Percentiles rank a stretch among this genome's conserved stretches.
These are phyloP conservation scores for Watsonalla cultraria DNA, from an alignment of 2,888 invertebrate species.

Conservation along the genomic window DNA sequence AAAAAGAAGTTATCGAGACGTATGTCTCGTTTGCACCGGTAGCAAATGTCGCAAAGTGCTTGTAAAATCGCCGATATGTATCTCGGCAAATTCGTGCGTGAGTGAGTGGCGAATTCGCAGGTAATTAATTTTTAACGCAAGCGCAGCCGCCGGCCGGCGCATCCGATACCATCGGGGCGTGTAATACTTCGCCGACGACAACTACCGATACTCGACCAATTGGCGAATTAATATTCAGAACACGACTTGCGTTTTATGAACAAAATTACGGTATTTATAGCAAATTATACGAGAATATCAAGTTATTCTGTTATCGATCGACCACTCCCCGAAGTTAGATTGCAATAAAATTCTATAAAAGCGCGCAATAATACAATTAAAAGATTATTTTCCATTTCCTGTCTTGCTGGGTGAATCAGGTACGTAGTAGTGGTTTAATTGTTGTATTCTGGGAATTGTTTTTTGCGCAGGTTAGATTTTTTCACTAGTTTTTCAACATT, in stretches of 20 bases:
- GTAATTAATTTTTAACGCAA: conserved; percentile 64
- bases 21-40: background rate
- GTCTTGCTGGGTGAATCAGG: background rate
- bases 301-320: conserved; percentile 17
- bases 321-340: background rate
- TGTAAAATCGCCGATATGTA: conserved; percentile 19
- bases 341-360: background rate
- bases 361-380: background rate
- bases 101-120: conserved; percentile 54
- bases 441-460: too few relatives aligned
- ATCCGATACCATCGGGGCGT: conserved; percentile 51
- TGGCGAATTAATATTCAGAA: conserved; percentile 47
- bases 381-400: background rate
- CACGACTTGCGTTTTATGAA: conserved; percentile 28
- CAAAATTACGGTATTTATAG: conserved; percentile 35
- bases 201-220: conserved; percentile 32
- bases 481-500: too few relatives aligned
- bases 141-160: conserved; percentile 35
- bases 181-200: conserved; percentile 48
- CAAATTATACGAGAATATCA: conserved; percentile 30
- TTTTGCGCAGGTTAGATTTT: too few relatives aligned
- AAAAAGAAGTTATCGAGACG: background rate
- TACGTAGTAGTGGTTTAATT: too few relatives aligned
- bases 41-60: conserved; percentile 6
- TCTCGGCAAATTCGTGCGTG: conserved; percentile 28